Percentiles rank a stretch among this genome's conserved stretches.
Conservation (phyloP, 2,888 invertebrate species). For the Drosophila multiciliata region DNA sequence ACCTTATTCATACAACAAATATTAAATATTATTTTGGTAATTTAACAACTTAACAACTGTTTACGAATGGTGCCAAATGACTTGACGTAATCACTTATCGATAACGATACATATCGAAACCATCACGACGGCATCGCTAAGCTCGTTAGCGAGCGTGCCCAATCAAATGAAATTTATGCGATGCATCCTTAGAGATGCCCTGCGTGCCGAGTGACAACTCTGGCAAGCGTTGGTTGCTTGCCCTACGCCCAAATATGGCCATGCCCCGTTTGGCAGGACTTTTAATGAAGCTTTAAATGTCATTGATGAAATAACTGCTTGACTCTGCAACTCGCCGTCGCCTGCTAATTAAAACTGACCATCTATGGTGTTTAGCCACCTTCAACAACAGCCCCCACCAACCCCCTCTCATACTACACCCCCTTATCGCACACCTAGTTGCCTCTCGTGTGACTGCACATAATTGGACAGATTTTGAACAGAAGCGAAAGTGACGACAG, state of each 20-base stretch:
- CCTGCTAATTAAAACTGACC: slow-evolving; percentile 79
- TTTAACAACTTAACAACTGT: not conserved
- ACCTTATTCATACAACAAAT: not conserved
- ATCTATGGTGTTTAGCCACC: slow-evolving; percentile 57
- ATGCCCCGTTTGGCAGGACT: slow-evolving; percentile 78
- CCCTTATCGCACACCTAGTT: not conserved
- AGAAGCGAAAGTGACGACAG: slow-evolving; percentile 71
- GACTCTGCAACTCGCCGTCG: slow-evolving; percentile 41
- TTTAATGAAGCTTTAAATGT: slow-evolving; percentile 83
- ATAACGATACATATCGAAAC: slow-evolving; percentile 8
- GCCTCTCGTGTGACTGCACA: slow-evolving; percentile 33
- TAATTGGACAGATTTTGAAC: slow-evolving; percentile 74
- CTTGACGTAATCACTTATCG: not conserved
- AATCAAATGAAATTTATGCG: slow-evolving; percentile 76
- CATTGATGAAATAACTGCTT: slow-evolving; percentile 80
- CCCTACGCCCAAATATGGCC: slow-evolving; percentile 71
- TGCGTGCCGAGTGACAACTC: slow-evolving; percentile 44
- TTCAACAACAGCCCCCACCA: not conserved
- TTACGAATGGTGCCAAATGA: not conserved
- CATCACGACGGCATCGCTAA: slow-evolving; percentile 43
- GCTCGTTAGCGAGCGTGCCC: slow-evolving; percentile 64
- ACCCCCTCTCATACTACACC: not conserved
- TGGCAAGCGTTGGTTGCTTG: slow-evolving; percentile 9
- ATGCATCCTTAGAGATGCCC: slow-evolving; percentile 63
- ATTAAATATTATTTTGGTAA: not conserved